Conservation (phyloP, 1,140 invertebrate species). For the Macrocentrus cingulum region DNA sequence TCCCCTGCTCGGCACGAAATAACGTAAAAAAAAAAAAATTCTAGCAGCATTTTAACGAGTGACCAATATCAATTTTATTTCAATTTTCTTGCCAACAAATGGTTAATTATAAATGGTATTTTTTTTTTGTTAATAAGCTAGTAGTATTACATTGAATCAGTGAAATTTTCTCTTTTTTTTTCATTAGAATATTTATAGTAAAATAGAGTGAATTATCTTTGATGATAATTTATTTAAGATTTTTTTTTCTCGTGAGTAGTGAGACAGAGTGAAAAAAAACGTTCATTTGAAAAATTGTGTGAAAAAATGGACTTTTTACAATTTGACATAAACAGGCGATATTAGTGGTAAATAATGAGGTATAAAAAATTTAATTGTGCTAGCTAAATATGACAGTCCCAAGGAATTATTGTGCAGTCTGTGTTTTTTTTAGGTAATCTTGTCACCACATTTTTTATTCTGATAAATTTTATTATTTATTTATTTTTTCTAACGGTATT, state of each 20-base stretch:
- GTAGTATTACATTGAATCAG: too few species aligned
- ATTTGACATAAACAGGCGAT: not conserved
- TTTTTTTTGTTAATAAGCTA: too few species aligned
- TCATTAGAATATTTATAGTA: too few species aligned
- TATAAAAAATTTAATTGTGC: slow-evolving; percentile 25
- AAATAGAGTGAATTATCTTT: too few species aligned
- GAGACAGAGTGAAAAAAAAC: too few species aligned
- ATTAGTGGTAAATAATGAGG: not conserved
- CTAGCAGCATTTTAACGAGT: not conserved
- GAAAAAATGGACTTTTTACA: slow-evolving; percentile 10
- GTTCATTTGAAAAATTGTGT: not conserved
- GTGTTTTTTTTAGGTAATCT: not conserved
- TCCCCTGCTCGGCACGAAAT: slow-evolving; percentile 19
- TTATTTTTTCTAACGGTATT: not conserved
- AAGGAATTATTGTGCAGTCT: slow-evolving; percentile 16
- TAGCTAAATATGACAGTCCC: slow-evolving; percentile 22
- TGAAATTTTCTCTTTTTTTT: too few species aligned
- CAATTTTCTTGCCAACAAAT: too few species aligned
- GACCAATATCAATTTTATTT: not conserved
- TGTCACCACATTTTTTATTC: not conserved
- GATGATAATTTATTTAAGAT: too few species aligned
- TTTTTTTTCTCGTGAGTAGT: too few species aligned
- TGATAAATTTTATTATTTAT: slow-evolving; percentile 1
- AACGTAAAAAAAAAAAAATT: slow-evolving; percentile 9
- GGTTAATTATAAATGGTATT: too few species aligned